Evolutionary conservation across 2,797 vertebrate genomes (phyloP), one percentile per base, ranked within the genome.

Genomic region (Crenuchus spilurus): DNA sequence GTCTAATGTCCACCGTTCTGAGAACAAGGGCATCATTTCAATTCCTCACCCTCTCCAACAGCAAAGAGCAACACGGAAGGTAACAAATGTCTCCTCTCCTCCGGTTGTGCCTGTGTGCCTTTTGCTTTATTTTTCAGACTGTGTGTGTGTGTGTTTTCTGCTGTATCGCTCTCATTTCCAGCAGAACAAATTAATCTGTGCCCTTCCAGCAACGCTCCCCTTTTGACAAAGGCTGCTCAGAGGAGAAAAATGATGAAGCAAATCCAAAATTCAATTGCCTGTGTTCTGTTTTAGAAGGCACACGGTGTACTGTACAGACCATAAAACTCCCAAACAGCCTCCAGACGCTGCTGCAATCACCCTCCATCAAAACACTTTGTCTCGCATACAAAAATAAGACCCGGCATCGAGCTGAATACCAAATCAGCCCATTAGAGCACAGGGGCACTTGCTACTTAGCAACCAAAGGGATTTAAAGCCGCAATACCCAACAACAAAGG

Each of bases 321-420:
- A 94, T 96, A 96, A 97, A 97, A 95, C 94, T 94, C 94, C 91
- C 91, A 95, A 87, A 91, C 93, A 94, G 93, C 92, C 94, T 95
- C 94, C 93, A 95, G 94, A 96, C 95, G 93, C 94, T 95, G 93
- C 95, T 90, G 94, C 96, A 95, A 96, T 96, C 96, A 95, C 93
- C 94, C 95, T 96, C 95, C 96, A 98, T 98, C 96, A 98, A 98
- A 98, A 97, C 96, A 98, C 96, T 97, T 97, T 96, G 96, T 97
- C 96, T 98, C 94, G 95, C 95, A 96, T 96, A 95, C 95, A 96
- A 95, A 98, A 97, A 97, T 96, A 96, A 95, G 94, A 95, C 91
- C 92, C 95, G 92, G 95, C 90, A 93, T 94, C 91, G 90, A 90
- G 90, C 88, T 70, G 96, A 98, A 98, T 98, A 98, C 95, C 92